These are phyloP conservation scores for Callaeas wilsoni DNA, from an alignment of 2,113 vertebrate genomes.

Conservation along the genomic window DNA sequence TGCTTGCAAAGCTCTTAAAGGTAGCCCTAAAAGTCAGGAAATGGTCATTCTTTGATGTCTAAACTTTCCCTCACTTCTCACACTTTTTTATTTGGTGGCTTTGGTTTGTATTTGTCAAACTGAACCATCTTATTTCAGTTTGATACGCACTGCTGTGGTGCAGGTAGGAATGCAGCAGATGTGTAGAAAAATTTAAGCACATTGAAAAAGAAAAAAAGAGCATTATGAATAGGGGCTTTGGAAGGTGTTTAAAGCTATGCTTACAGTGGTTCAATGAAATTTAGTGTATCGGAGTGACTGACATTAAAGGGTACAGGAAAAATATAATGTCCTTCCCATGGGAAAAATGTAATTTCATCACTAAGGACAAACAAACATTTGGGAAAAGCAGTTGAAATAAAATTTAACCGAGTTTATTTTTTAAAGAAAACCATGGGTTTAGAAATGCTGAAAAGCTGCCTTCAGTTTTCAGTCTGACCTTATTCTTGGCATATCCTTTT, in stretches of 20 bases:
- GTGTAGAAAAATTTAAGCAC: not conserved
- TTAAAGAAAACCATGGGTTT: constrained; percentile 21
- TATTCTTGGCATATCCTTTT: not conserved
- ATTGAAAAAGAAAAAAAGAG: not conserved
- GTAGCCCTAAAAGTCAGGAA: not conserved
- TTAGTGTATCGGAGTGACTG: not conserved
- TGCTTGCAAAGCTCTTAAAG: not conserved
- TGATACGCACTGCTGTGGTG: not conserved
- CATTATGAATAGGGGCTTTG: not conserved
- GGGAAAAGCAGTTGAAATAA: constrained; percentile 42
- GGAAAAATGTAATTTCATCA: constrained; percentile 38
- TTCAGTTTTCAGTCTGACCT: constrained; percentile 14
- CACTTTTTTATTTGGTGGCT: not conserved
- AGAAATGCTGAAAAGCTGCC: constrained; percentile 40
- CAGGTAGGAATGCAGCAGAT: not conserved
- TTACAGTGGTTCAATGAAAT: not conserved
- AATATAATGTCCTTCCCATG: not conserved
- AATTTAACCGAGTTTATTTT: constrained; percentile 33
- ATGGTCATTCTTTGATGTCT: not conserved
- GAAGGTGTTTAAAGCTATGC: not conserved
- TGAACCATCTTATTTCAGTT: not conserved
- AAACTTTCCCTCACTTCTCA: not conserved
- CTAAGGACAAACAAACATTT: constrained; percentile 47
- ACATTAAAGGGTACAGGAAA: not conserved
- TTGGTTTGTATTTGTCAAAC: not conserved